A percentile compares a stretch with the other conserved stretches of the same genome.
Conservation (phyloP, 2,888 invertebrate genomes). For the Electrophaes corylata region DNA sequence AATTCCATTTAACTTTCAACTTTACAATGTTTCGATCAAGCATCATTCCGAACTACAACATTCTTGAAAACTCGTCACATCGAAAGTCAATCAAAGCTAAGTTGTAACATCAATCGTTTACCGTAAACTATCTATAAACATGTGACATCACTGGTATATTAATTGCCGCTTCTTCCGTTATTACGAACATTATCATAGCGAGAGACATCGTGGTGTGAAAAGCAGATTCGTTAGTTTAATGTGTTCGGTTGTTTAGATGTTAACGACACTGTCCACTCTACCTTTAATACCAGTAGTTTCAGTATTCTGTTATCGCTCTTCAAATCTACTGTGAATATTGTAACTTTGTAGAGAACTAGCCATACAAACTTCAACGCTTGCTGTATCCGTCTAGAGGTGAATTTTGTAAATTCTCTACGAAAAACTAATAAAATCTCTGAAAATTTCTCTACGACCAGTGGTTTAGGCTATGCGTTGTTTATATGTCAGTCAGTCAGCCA, state of each 20-base stretch:
- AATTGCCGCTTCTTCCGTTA: constrained; percentile 38
- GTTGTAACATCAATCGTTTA: constrained; percentile 36
- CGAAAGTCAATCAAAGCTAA: constrained; percentile 31
- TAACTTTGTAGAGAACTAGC: no score
- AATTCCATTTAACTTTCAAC: constrained; percentile 12
- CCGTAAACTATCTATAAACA: constrained; percentile 16
- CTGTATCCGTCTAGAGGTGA: no score
- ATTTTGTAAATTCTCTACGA: no score
- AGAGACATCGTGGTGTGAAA: constrained; percentile 28
- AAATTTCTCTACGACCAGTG: no score
- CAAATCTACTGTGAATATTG: no score
- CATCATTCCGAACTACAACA: neutral
- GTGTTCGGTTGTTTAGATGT: constrained; percentile 19
- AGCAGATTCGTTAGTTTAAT: constrained; percentile 25
- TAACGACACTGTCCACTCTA: constrained; percentile 2
- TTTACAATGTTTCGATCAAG: constrained; percentile 8
- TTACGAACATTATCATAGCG: constrained; percentile 34
- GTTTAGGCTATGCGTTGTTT: no score
- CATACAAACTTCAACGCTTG: no score
- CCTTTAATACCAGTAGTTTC: neutral
- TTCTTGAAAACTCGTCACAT: constrained; percentile 23
- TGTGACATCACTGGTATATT: constrained; percentile 36
- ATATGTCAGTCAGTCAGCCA: no score
- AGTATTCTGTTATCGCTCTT: no score
- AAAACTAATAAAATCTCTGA: no score